phyloP scores from a whole-genome alignment of 2,113 vertebrate species.

The Muntiacus muntjak region DNA sequence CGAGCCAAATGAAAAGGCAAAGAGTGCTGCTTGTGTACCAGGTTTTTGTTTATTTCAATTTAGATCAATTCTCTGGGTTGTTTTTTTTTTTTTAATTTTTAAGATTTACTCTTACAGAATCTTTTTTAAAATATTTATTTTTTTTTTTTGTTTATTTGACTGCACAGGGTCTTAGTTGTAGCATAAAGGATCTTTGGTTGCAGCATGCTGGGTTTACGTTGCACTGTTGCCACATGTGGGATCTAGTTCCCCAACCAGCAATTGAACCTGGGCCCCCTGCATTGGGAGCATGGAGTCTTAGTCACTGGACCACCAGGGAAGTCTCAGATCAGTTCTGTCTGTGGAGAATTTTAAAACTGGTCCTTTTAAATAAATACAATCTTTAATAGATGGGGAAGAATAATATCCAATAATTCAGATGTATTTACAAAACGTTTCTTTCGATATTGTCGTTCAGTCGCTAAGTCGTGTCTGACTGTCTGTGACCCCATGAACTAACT shows the following conservation, averaged over 20 bases:
- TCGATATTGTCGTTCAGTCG: not conserved
- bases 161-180: not conserved
- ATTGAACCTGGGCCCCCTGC: not conserved
- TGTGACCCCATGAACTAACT: not conserved
- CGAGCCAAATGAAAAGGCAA: not conserved
- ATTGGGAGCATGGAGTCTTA: not conserved
- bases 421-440: not conserved
- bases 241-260: not conserved
- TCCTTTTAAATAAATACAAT: not conserved
- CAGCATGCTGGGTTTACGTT: not conserved
- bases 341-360: not conserved
- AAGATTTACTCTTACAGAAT: not conserved
- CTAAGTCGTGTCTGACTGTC: not conserved
- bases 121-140: not conserved
- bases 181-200: not conserved
- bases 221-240: not conserved
- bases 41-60: not conserved
- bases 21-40: not conserved
- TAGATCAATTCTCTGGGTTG: not conserved
- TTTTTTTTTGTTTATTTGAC: not conserved
- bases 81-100: not conserved
- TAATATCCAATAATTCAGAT: not conserved
- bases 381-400: constrained; percentile 18
- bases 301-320: not conserved
- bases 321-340: not conserved